A percentile compares a stretch with the other conserved stretches of the same genome.
phyloP scores from a whole-genome alignment of 2,797 vertebrate genomes.

The Pyrocephalus nanus region DNA sequence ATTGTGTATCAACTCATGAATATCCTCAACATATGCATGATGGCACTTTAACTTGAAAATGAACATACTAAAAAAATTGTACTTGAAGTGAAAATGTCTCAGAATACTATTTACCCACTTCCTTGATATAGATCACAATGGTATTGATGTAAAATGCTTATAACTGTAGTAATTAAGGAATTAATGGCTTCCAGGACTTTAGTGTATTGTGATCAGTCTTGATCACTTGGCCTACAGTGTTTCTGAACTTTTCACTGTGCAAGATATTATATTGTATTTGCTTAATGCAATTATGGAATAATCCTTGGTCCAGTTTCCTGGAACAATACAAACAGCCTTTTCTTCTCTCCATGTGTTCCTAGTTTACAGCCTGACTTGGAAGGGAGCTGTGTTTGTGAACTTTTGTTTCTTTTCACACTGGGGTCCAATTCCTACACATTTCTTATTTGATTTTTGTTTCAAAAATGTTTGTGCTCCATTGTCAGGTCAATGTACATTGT shows the following conservation, averaged over 20 bases:
- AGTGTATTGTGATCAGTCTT: neutral
- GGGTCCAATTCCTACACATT: neutral
- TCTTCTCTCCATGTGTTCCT: constrained; percentile 55
- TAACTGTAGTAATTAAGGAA: neutral
- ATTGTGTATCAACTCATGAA: neutral
- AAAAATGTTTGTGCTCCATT: neutral
- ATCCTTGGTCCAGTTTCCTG: constrained; percentile 43
- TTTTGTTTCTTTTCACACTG: neutral
- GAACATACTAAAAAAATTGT: fast-evolving
- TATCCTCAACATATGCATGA: neutral
- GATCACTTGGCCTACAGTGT: neutral
- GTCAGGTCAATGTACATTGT: neutral
- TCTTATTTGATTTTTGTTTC: constrained; percentile 15
- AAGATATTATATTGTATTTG: neutral
- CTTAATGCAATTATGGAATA: constrained; percentile 51
- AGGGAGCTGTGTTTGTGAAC: constrained; percentile 14
- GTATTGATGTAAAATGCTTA: neutral
- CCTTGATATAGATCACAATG: neutral
- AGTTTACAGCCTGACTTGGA: constrained; percentile 44
- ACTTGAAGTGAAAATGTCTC: neutral
- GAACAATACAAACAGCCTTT: constrained; percentile 28
- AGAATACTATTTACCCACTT: neutral
- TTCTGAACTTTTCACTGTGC: constrained; percentile 12
- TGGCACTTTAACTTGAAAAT: neutral
- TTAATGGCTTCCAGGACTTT: neutral